Evolutionary conservation across 2,797 vertebrate species (phyloP).

Genomic region (Lepilemur septentrionalis): DNA sequence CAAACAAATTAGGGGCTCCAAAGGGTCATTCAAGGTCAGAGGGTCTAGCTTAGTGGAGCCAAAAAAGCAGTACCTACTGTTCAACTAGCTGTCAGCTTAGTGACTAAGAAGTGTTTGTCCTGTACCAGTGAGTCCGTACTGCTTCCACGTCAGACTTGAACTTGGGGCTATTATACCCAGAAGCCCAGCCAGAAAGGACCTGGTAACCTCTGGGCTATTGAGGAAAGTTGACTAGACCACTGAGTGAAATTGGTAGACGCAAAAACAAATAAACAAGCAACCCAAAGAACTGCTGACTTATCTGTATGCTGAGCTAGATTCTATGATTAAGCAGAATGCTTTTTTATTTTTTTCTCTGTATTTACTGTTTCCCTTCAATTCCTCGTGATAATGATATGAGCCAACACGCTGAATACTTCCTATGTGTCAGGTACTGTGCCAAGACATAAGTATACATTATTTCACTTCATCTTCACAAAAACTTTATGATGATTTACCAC

Average conservation of each 20-base stretch:
- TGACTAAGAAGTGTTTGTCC: background rate
- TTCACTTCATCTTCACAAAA: background rate
- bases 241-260: background rate
- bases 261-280: background rate
- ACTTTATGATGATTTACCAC: background rate
- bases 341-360: background rate
- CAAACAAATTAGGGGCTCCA: background rate
- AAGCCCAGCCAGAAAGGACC: background rate
- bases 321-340: background rate
- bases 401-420: background rate
- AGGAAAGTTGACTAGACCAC: background rate
- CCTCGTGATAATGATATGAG: background rate
- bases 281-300: background rate
- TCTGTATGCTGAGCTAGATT: background rate
- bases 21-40: background rate
- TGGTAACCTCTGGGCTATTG: background rate
- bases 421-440: background rate
- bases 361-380: background rate
- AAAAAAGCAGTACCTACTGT: background rate
- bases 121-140: background rate
- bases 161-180: background rate
- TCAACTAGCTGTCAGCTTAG: background rate
- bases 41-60: background rate
- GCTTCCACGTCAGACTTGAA: background rate
- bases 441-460: background rate